These are phyloP conservation scores for Panagrolaimus sp. DNA, from an alignment of 1,140 invertebrate genomes.

Conservation along the genomic window DNA sequence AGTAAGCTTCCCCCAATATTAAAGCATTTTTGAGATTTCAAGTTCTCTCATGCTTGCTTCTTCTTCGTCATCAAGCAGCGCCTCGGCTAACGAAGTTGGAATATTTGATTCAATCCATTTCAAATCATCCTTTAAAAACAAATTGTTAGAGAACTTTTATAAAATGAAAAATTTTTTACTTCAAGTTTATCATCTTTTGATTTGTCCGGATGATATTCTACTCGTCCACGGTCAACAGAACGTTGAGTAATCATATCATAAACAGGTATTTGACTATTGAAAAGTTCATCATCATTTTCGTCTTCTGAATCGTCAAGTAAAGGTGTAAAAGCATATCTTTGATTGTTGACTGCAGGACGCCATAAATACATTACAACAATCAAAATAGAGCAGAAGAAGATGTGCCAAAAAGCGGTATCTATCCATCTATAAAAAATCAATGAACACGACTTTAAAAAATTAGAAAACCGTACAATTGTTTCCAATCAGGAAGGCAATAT, in stretches of 20 bases:
- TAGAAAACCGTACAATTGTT: constrained; percentile 66
- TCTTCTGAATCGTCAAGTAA: constrained; percentile 76
- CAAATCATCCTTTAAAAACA: constrained; percentile 59
- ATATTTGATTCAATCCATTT: constrained; percentile 65
- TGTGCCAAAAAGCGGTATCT: constrained; percentile 87
- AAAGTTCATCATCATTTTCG: constrained; percentile 60
- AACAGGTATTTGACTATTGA: constrained; percentile 23
- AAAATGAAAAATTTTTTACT: not conserved
- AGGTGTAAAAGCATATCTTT: constrained; percentile 84
- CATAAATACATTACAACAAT: constrained; percentile 87
- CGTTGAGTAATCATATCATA: constrained; percentile 48
- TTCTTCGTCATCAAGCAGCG: constrained; percentile 62
- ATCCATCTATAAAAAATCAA: constrained; percentile 66
- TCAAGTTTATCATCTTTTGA: constrained; percentile 23
- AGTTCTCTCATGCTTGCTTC: constrained; percentile 63
- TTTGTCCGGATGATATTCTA: not conserved
- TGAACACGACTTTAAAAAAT: not conserved
- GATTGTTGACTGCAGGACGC: constrained; percentile 88
- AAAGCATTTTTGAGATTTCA: constrained; percentile 65
- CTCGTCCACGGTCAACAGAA: constrained; percentile 20
- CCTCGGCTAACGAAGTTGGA: constrained; percentile 62
- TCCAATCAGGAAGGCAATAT: constrained; percentile 71
- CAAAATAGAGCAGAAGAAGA: constrained; percentile 79
- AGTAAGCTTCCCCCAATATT: constrained; percentile 1
- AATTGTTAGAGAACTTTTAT: too few species aligned